These are phyloP conservation scores for Gasteruption jaculator DNA, from an alignment of 2,888 invertebrate species.

Conservation along the genomic window DNA sequence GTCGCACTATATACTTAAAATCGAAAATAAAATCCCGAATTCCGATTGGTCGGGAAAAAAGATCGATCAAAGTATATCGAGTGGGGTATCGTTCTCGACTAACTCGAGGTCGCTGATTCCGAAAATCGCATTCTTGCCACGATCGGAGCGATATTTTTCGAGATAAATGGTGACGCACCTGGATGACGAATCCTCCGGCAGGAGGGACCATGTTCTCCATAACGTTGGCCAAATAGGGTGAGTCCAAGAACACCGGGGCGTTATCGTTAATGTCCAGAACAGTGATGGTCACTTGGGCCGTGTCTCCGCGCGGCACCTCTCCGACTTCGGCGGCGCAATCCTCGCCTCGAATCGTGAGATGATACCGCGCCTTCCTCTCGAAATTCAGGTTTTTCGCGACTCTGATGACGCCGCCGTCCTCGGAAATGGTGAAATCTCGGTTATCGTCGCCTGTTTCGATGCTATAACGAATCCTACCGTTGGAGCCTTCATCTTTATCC, in stretches of 20 bases:
- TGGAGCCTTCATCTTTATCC: conserved; percentile 81
- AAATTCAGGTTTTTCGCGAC: conserved; percentile 92
- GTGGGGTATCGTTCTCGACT: too few species aligned
- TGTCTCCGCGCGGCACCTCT: conserved; percentile 61
- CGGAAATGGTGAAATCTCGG: conserved; percentile 86
- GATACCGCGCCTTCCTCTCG: conserved; percentile 82
- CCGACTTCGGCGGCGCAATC: conserved; percentile 75
- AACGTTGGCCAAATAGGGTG: conserved; percentile 89
- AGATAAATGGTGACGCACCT: too few species aligned
- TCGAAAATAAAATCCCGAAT: neutral
- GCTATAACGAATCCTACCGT: conserved; percentile 88
- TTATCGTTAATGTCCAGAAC: conserved; percentile 93
- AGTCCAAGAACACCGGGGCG: conserved; percentile 87
- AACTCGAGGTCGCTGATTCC: too few species aligned
- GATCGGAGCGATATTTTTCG: too few species aligned
- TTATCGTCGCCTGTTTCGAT: conserved; percentile 86
- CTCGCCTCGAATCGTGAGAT: conserved; percentile 80
- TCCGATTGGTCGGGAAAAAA: conserved; percentile 24
- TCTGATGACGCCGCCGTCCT: conserved; percentile 85
- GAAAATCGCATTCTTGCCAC: too few species aligned
- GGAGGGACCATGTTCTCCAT: conserved; percentile 87
- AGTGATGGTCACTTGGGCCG: conserved; percentile 75
- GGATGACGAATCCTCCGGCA: conserved; percentile 64
- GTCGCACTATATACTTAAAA: too few species aligned
- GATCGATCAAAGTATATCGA: too few species aligned